Base-by-base conservation (phyloP, 2,113 vertebrate genomes). In the Misgurnus mizolepis region DNA sequence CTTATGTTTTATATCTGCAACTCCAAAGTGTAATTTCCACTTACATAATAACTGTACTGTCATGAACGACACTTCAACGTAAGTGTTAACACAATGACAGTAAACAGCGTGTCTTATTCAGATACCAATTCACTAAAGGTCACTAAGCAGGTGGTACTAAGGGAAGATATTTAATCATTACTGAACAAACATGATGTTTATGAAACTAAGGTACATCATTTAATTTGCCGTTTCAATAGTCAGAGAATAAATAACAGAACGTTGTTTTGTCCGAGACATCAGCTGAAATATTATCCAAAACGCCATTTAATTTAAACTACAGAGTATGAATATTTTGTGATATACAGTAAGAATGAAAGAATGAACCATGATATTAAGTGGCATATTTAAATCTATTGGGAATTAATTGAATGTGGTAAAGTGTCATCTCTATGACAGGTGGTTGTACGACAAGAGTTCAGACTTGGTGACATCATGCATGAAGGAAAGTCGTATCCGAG, bases 91-190 rank as follows among this genome's bases (percentile, higher is more conserved):
- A 45, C 74, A 66, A 66, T n/a, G 27, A 14, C 22, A 65, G 34
- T 76, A 41, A 66, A 76, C 27, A 76, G 27, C 64, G 22, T 17
- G 12, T 66, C 45, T 43, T n/a, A n/a, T 76, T 53, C 15, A 39
- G 8, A 76, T 65, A 53, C 3, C 4, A 50, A 76, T 49, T 12
- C 14, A 65, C 18, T 62, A 34, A 27, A 76, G 61, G 74, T 76
- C 74, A 66, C 74, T 50, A 39, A 50, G 39, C 61, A 40, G 27
- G 27, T 65, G 40, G 9, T 39, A 40, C 4, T n/a, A 4, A 62
- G 60, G 49, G 9, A n/a, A 53, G 12, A 74, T 17, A 71, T 56
- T 17, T 11, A 56, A 18, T 70, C 11, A 75, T 75, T 75, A 66
- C 9, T 76, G 61, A 66, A 66, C 66, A 66, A 76, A 76, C 34